Percentiles rank a stretch among this genome's conserved stretches.
These are phyloP conservation scores for Intellagama lesueurii DNA, from an alignment of 2,797 vertebrate genomes.

Conservation along the genomic window DNA sequence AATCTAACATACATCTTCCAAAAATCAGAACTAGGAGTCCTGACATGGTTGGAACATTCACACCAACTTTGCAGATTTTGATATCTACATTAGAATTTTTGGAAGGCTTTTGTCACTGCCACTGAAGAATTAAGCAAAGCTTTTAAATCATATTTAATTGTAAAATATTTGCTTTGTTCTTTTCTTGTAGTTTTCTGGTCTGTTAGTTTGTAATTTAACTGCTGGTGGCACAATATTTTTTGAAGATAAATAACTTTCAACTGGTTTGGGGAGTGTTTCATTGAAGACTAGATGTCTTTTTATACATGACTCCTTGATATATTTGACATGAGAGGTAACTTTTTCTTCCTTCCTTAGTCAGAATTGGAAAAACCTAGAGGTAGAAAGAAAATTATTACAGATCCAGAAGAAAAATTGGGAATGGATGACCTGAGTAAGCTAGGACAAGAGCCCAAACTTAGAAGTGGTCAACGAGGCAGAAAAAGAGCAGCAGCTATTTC, in stretches of 20 bases:
- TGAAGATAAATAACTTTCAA: not conserved
- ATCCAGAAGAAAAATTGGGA: slow-evolving; percentile 85
- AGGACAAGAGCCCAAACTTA: slow-evolving; percentile 88
- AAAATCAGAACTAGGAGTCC: not conserved
- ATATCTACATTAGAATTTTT: not conserved
- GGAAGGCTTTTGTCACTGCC: not conserved
- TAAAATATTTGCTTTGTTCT: slow-evolving; percentile 6
- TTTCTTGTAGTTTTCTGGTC: not conserved
- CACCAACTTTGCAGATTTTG: not conserved
- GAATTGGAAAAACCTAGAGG: slow-evolving; percentile 92
- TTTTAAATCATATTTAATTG: not conserved
- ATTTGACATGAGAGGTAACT: slow-evolving; percentile 42
- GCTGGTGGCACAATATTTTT: not conserved
- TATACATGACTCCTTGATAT: not conserved
- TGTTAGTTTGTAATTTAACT: not conserved
- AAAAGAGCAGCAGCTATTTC: slow-evolving; percentile 85
- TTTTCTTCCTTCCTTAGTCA: slow-evolving; percentile 72
- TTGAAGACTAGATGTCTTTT: not conserved
- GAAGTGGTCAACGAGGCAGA: slow-evolving; percentile 85
- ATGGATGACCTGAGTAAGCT: slow-evolving; percentile 82
- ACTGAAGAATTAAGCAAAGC: not conserved
- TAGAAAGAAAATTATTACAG: slow-evolving; percentile 87
- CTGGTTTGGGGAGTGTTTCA: not conserved
- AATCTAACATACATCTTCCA: not conserved
- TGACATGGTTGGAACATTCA: not conserved